Evolutionary conservation across 2,797 vertebrate genomes (phyloP).

Genomic region (Oophaga sylvatica): DNA sequence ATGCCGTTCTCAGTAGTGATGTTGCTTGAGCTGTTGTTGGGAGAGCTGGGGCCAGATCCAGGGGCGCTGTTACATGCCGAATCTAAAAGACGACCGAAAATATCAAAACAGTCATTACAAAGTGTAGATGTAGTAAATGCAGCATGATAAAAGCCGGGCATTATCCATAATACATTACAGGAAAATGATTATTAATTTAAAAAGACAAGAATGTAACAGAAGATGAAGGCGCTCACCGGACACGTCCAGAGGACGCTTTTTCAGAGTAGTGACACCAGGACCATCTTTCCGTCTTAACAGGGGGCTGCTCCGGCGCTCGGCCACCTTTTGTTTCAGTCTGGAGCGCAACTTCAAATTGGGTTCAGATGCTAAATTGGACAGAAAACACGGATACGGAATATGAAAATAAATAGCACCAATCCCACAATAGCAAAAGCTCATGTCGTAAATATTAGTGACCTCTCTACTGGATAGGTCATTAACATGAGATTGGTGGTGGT

Average conservation of each 20-base stretch:
- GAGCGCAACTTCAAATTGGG: conserved; percentile 96
- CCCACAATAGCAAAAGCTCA: not conserved
- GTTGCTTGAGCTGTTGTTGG: conserved; percentile 96
- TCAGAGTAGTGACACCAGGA: conserved; percentile 81
- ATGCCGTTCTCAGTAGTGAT: conserved; percentile 92
- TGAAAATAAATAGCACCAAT: not conserved
- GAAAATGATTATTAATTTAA: no score
- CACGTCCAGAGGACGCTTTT: conserved; percentile 92
- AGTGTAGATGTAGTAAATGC: not conserved
- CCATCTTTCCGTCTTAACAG: conserved; percentile 91
- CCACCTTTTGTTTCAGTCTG: conserved; percentile 95
- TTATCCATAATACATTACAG: no score
- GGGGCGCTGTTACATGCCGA: conserved; percentile 95
- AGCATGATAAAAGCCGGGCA: not conserved
- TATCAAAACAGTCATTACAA: not conserved
- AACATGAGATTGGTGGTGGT: no score
- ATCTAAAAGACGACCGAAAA: conserved; percentile 75
- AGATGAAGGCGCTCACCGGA: conserved; percentile 74
- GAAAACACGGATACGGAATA: not conserved
- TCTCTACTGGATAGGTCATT: no score
- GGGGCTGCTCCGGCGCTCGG: conserved; percentile 93
- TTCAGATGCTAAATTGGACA: conserved; percentile 84
- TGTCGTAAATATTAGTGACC: no score
- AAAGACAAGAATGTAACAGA: not conserved
- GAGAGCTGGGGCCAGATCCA: conserved; percentile 95